These are phyloP conservation scores for Scaptomyza tumidula DNA, from an alignment of 2,888 invertebrate species.

Conservation along the genomic window DNA sequence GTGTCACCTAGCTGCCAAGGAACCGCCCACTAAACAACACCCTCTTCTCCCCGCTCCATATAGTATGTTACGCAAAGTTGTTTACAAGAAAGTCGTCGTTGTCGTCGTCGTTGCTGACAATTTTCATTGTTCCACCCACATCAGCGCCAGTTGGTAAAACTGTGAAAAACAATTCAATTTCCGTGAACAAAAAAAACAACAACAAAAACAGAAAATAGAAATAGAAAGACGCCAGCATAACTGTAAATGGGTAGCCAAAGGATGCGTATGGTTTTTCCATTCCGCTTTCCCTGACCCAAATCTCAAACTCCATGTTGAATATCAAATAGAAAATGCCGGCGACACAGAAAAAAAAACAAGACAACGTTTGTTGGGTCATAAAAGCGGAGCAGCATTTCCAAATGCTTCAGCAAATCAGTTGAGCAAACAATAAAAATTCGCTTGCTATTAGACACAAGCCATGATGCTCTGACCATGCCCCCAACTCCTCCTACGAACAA, in stretches of 20 bases:
- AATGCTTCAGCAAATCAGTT: conserved; percentile 68
- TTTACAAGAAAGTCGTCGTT: conserved; percentile 68
- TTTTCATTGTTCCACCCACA: conserved; percentile 43
- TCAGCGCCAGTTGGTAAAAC: conserved; percentile 47
- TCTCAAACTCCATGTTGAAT: conserved; percentile 64
- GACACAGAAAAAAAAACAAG: background rate
- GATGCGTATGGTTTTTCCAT: conserved; percentile 56
- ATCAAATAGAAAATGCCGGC: conserved; percentile 62
- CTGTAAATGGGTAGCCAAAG: conserved; percentile 61
- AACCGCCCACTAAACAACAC: background rate
- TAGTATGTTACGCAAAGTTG: conserved; percentile 52
- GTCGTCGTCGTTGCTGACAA: conserved; percentile 52
- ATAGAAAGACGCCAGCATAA: conserved; percentile 45
- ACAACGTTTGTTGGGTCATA: conserved; percentile 21
- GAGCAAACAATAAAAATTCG: conserved; percentile 67
- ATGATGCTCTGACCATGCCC: conserved; percentile 18
- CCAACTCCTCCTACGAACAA: background rate
- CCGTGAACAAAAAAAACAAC: conserved; percentile 43
- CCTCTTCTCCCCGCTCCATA: background rate
- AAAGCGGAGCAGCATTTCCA: conserved; percentile 31
- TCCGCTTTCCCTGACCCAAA: conserved; percentile 67
- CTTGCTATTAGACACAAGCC: conserved; percentile 16
- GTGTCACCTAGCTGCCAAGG: conserved; percentile 40
- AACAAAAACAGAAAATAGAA: conserved; percentile 7
- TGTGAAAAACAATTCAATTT: conserved; percentile 76